phyloP scores from a whole-genome alignment of 2,888 invertebrate genomes.

The Asteroscopus sphinx region DNA sequence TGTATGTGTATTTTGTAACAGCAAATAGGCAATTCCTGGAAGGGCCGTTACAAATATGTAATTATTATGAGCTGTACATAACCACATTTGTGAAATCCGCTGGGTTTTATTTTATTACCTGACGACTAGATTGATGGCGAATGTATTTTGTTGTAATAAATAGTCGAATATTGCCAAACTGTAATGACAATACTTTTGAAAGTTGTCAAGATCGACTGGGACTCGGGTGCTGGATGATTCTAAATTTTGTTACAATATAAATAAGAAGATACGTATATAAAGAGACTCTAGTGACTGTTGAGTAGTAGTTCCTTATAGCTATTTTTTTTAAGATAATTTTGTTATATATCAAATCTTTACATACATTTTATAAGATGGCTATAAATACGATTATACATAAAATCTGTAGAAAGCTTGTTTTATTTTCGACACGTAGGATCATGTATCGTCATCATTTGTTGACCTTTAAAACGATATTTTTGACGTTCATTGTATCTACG shows the following conservation, averaged over 20 bases:
- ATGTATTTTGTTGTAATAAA: slow-evolving; percentile 10
- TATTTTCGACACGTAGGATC: too few relatives aligned
- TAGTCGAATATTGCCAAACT: slow-evolving; percentile 9
- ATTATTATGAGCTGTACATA: not conserved
- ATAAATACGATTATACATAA: too few relatives aligned
- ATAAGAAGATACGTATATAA: not conserved
- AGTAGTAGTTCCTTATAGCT: not conserved
- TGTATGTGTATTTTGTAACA: not conserved
- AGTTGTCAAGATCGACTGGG: not conserved
- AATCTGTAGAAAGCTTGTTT: too few relatives aligned
- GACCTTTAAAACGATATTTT: too few relatives aligned
- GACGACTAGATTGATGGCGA: slow-evolving; percentile 19
- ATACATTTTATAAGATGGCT: too few relatives aligned
- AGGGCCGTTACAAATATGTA: slow-evolving; percentile 1
- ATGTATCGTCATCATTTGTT: too few relatives aligned
- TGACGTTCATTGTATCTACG: too few relatives aligned
- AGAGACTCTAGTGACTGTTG: not conserved
- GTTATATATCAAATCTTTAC: too few relatives aligned
- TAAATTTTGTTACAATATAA: not conserved
- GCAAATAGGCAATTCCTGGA: not conserved
- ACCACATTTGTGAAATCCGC: slow-evolving; percentile 9
- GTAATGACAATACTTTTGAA: slow-evolving; percentile 7
- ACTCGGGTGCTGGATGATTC: too few relatives aligned
- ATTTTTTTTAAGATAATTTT: too few relatives aligned
- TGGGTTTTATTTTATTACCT: slow-evolving; percentile 11